phyloP scores from a whole-genome alignment of 2,888 invertebrate species.

The Willowsia nigromaculata region DNA sequence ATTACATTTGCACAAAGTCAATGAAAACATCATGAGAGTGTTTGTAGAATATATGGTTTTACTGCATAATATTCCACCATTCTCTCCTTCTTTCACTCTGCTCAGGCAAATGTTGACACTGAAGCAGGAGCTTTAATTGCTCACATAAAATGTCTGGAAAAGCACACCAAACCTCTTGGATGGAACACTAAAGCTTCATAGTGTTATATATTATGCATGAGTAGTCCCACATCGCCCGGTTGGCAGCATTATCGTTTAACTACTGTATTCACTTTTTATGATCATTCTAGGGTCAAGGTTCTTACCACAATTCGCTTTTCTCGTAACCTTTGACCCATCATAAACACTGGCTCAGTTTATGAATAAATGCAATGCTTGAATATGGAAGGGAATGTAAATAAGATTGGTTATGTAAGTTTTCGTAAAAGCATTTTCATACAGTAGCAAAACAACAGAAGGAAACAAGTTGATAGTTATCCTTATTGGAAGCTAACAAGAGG shows the following conservation, averaged over 20 bases:
- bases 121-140: constrained; percentile 45
- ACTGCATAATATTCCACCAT: neutral
- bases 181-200: neutral
- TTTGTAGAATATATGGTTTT: neutral
- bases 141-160: constrained; percentile 47
- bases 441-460: neutral
- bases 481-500: neutral
- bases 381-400: constrained; percentile 24
- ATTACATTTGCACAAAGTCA: neutral
- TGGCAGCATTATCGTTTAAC: neutral
- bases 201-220: neutral
- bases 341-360: neutral
- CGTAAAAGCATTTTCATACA: neutral
- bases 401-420: neutral
- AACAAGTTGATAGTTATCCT: neutral
- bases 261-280: constrained; percentile 18
- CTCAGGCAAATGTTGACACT: constrained; percentile 3
- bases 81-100: neutral
- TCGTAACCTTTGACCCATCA: constrained; percentile 49
- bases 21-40: neutral
- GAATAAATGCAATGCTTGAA: neutral
- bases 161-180: constrained; percentile 24
- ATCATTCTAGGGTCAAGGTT: constrained; percentile 55
- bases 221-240: neutral
- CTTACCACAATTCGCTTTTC: constrained; percentile 41